phyloP scores from a whole-genome alignment of 2,113 vertebrate genomes.

The Heloderma charlesbogerti region DNA sequence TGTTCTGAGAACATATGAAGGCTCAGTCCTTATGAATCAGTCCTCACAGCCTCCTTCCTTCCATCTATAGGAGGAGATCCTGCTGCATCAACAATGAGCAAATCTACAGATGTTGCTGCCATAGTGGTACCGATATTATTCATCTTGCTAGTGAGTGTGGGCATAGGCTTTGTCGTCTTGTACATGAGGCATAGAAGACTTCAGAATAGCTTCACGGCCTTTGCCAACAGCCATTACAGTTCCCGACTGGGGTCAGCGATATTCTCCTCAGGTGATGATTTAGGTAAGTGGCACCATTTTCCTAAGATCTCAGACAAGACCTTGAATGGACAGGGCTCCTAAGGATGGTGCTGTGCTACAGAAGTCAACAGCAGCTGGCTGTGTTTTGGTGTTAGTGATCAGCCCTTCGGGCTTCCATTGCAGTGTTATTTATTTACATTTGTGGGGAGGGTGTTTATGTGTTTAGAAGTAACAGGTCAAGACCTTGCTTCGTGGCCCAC shows the following conservation, averaged over 20 bases:
- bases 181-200: conserved; percentile 91
- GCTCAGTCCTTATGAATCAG: neutral
- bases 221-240: conserved; percentile 98
- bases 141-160: conserved; percentile 88
- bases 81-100: conserved; percentile 29
- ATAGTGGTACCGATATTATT: conserved; percentile 94
- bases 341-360: neutral
- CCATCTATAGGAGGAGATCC: conserved; percentile 50
- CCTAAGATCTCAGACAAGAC: no score
- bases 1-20: neutral
- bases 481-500: neutral
- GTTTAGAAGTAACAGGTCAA: neutral
- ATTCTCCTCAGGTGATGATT: conserved; percentile 95
- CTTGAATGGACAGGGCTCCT: neutral
- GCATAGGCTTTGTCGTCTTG: conserved; percentile 84
- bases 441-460: neutral
- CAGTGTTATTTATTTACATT: neutral
- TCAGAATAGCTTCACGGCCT: conserved; percentile 94
- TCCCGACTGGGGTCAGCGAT: conserved; percentile 95
- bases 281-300: conserved; percentile 79
- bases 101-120: conserved; percentile 85
- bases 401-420: neutral
- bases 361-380: neutral
- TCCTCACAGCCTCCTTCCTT: neutral
- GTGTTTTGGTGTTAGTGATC: neutral